These are phyloP conservation scores for Paguma larvata DNA, from an alignment of 2,797 vertebrate genomes.

Conservation along the genomic window DNA sequence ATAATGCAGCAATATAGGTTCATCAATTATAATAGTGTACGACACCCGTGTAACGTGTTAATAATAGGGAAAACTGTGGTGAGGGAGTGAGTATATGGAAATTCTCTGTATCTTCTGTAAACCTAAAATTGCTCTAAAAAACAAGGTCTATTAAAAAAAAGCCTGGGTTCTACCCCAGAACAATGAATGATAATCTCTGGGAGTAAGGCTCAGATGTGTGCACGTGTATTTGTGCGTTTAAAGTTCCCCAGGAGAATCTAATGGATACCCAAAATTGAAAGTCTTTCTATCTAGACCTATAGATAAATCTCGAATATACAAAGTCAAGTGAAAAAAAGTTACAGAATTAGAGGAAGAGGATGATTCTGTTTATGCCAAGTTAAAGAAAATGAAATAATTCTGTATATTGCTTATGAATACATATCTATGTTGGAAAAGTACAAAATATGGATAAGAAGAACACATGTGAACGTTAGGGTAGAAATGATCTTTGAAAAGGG, in stretches of 20 bases:
- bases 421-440: not conserved
- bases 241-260: conserved; percentile 23
- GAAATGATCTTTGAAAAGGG: not conserved
- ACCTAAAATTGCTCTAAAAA: conserved; percentile 44
- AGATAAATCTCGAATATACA: not conserved
- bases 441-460: conserved; percentile 46
- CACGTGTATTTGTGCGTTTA: no score
- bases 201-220: not conserved
- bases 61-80: not conserved
- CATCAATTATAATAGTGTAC: not conserved
- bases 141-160: not conserved
- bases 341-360: not conserved
- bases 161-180: conserved; percentile 9
- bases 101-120: conserved; percentile 11
- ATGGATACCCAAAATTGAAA: not conserved
- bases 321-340: not conserved
- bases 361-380: not conserved
- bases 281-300: not conserved
- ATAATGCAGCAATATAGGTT: not conserved
- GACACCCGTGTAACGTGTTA: not conserved
- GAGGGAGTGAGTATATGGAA: not conserved
- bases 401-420: conserved; percentile 3
- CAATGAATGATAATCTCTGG: not conserved
- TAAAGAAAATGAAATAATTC: conserved; percentile 21
- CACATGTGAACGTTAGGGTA: not conserved